Evolutionary conservation across 2,888 invertebrate species (phyloP), one percentile per base, ranked within the genome.

Genomic region (Eubasilissa splendida): DNA sequence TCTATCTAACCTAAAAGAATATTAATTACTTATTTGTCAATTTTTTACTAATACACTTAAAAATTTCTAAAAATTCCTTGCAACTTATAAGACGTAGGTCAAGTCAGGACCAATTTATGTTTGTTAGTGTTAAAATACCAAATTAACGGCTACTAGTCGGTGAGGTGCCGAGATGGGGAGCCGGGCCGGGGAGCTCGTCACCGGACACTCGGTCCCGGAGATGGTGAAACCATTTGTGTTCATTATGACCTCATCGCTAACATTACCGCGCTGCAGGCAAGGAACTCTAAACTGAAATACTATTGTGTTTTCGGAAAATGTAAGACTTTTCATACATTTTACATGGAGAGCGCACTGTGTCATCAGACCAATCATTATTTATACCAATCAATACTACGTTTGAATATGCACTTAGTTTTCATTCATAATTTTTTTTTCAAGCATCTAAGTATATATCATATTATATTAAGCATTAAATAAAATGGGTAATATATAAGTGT

Each of bases 191-290:
- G 42, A 42, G 42, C 4, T 2, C 4, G 42, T 42, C 42, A 7
- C 42, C 42, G 52, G 52, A 53, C 70, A 50, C 10, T 33, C 60
- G 65, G 33, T 10, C 10, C 42, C 54, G 73, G 14, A 70, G 65
- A 56, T 33, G 53, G 53, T 14, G 78, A 74, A 81, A 42, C 77
- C 59, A 75, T 81, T 81, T 81, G 78, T 74, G 78, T 78, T 75
- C 63, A 81, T 81, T 81, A 78, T 75, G 70, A 68, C 11, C 74
- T 81, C 65, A 65, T 42, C 65, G 42, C 65, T 65, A 65, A 65
- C 33, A 42, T 70, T 70, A 66, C 77, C 56, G 70, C 56, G 33
- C 11, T n/a, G 75, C 56, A 22, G 7, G 33, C 54, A n/a, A 54
- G 53, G 22, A 60, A 60, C 60, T 60, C 60, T 1, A 12, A 60